Conservation (phyloP, 1,140 invertebrate species). For the Drosophila oshimai region DNA sequence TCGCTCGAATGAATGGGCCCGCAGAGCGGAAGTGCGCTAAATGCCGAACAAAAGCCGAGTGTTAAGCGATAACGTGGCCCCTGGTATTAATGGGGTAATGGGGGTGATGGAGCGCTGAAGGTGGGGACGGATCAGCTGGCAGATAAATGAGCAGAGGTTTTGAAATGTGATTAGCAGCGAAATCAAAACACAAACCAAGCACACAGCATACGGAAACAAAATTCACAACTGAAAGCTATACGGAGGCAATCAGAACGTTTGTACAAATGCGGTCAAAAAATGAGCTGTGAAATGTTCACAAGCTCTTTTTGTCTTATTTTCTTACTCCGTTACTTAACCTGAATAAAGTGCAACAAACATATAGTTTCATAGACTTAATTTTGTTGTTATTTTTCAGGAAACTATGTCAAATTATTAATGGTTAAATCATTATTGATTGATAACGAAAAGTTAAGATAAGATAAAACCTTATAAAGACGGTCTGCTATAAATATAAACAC, state of each 20-base stretch:
- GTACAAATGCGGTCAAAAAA: constrained; percentile 10
- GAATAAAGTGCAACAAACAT: too few relatives aligned
- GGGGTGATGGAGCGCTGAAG: neutral
- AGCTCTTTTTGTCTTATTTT: too few relatives aligned
- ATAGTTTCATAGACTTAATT: too few relatives aligned
- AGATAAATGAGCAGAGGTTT: constrained; percentile 25
- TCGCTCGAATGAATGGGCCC: constrained; percentile 31
- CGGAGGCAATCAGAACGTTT: neutral
- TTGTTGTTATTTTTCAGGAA: too few relatives aligned
- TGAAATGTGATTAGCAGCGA: constrained; percentile 55
- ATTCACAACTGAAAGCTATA: constrained; percentile 5
- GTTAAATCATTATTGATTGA: too few relatives aligned
- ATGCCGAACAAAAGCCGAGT: constrained; percentile 54
- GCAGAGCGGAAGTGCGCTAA: constrained; percentile 66
- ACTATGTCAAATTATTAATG: too few relatives aligned
- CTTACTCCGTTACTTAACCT: too few relatives aligned
- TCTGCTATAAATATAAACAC: too few relatives aligned
- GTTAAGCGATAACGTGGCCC: constrained; percentile 44
- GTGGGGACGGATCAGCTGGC: neutral
- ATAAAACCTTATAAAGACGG: too few relatives aligned
- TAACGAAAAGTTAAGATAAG: too few relatives aligned
- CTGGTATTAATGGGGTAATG: neutral
- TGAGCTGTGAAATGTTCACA: neutral
- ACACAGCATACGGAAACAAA: constrained; percentile 10
- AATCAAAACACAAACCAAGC: constrained; percentile 52